Base-by-base conservation (phyloP, 2,797 vertebrate genomes). In the Ctenochaetus hawaiiensis region DNA sequence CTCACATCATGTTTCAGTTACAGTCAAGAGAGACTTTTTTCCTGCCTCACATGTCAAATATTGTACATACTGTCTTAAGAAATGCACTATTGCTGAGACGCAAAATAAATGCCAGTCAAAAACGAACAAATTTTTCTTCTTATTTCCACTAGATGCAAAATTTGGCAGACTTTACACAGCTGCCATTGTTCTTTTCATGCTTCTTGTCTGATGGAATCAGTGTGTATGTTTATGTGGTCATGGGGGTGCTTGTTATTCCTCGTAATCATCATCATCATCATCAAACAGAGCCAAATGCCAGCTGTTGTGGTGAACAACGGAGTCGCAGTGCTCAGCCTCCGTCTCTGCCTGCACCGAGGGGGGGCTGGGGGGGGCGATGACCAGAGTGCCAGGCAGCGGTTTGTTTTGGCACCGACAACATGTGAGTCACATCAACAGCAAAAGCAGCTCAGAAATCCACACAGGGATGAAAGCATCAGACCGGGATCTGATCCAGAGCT, bases 241-340 rank as follows among this genome's bases (percentile, higher is more conserved):
- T 49, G 22, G 53, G 47, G 26, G 72, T 60, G 72, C 34, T 53
- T 70, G 69, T 47, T 65, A 45, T 68, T 77, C 82, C 4, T 52
- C 70, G 41, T 16, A 48, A 82, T 84, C 39, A 66, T 53, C 68
- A 7, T 75, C 56, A 82, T 84, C 39, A 66, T 53, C 68, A 7
- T 75, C 56, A 37, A 72, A 72, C 74, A 22, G 63, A 85, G 71
- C 12, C 13, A 73, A 77, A 49, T 47, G 76, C 47, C 84, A 76
- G 84, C 73, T 87, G 83, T 37, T 67, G 83, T 66, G 57, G 18
- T 5, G 74, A 83, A 91, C 87, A 90, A 92, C 66, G 8, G 75
- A 80, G 79, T 23, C 30, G n/a, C 11, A 78, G 87, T 89, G 52
- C 67, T 81, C 69, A 3, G 72, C 58, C 75, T 5, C 84, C 23